Evolutionary conservation across 2,888 invertebrate genomes (phyloP).

Genomic region (Pteria penguin): DNA sequence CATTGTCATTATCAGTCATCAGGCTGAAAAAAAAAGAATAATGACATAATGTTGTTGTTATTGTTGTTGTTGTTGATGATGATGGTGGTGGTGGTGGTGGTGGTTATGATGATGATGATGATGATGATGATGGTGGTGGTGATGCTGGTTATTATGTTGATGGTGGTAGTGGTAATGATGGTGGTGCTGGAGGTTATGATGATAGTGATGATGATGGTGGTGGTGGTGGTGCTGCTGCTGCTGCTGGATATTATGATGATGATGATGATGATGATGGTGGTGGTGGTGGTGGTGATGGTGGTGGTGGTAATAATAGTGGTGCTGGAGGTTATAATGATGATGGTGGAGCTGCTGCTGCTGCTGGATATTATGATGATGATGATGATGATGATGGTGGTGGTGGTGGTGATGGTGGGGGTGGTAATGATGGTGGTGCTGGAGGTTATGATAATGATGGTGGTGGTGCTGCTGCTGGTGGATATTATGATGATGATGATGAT

Average conservation of each 20-base stretch:
- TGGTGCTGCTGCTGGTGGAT: conserved; percentile 9
- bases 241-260: conserved; percentile 5
- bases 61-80: background rate
- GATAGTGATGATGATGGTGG: conserved; percentile 15
- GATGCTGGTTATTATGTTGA: conserved; percentile 7
- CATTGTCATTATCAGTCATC: too few relatives aligned
- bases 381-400: conserved; percentile 22
- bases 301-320: conserved; percentile 14
- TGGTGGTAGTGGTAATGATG: conserved; percentile 1
- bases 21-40: too few relatives aligned
- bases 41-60: background rate
- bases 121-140: conserved; percentile 11
- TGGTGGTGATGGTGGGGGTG: conserved; percentile 2
- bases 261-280: conserved; percentile 5
- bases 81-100: background rate
- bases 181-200: conserved; percentile 25
- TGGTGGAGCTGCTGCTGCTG: conserved; percentile 7
- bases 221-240: conserved; percentile 4
- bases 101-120: background rate
- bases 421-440: background rate
- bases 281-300: conserved; percentile 17
- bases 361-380: conserved; percentile 12
- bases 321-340: conserved; percentile 11
- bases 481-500: conserved; percentile 15
- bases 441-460: conserved; percentile 17